Evolutionary conservation across 2,113 vertebrate species (phyloP), one percentile per base, ranked within the genome.

Genomic region (Falcunculus frontatus): DNA sequence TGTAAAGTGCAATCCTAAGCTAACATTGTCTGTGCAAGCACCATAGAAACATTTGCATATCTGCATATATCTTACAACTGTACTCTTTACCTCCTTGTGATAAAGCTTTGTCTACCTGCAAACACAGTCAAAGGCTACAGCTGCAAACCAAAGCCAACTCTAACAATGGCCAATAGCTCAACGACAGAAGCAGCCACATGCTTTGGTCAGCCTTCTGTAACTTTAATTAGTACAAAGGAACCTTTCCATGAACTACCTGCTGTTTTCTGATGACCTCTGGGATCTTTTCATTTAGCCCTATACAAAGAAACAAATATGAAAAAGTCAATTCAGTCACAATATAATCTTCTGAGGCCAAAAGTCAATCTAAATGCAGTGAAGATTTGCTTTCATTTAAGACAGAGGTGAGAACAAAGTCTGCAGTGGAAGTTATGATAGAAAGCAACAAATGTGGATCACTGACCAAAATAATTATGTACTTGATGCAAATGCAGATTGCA

Each of bases 91-190:
- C 99, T 99, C 99, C 98, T 99, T 98, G 98, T 99, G 99, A 98
- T 98, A 99, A 99, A 99, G 99, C 99, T 99, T 99, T 99, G 99
- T 99, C 99, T 99, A 99, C 99, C 99, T 99, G 99, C 98, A 99
- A 99, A 99, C 98, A 98, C 98, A 99, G 99, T 99, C 99, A 99
- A 99, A 99, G 99, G 99, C 99, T 99, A 99, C 99, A 99, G 99
- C 99, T 99, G 99, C 98, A 99, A 99, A 99, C 99, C 99, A 99
- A 99, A 99, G 99, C 99, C 99, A 99, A 99, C 99, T 98, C 98
- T 99, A 99, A 99, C 99, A 99, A 99, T 99, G 99, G 99, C 99
- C 99, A 99, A 99, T 99, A 99, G 99, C 98, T 99, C 99, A 98
- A 98, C 96, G 98, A 98, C 99, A 99, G 99, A 99, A 99, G 99